phyloP scores from a whole-genome alignment of 2,888 invertebrate genomes.

The Stenurella melanura region DNA sequence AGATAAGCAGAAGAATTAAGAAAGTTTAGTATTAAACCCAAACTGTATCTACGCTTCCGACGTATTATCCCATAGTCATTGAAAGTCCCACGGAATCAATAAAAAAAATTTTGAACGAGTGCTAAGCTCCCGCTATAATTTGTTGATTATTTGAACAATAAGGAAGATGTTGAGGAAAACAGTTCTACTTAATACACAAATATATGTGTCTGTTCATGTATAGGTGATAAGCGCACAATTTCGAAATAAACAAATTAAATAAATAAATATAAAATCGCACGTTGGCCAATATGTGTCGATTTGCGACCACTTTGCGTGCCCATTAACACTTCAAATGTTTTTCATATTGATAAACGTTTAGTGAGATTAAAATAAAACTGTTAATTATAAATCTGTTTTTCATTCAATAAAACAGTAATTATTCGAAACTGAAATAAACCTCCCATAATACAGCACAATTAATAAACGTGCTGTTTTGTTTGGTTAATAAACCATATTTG shows the following conservation, averaged over 20 bases:
- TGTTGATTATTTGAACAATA: too few species aligned
- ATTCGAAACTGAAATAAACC: constrained; percentile 33
- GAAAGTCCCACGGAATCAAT: too few species aligned
- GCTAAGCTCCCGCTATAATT: too few species aligned
- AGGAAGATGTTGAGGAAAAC: too few species aligned
- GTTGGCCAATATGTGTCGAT: neutral
- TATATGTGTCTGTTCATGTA: too few species aligned
- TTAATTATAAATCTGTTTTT: constrained; percentile 29
- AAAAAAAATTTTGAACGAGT: too few species aligned
- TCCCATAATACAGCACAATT: constrained; percentile 39
- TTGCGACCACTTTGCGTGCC: neutral
- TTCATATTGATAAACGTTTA: constrained; percentile 21
- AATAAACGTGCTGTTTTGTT: constrained; percentile 45
- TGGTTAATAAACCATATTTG: constrained; percentile 49
- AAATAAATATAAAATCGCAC: neutral
- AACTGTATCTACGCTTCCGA: too few species aligned
- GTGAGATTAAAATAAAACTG: constrained; percentile 35
- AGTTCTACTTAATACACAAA: too few species aligned
- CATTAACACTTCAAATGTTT: neutral
- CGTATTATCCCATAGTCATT: too few species aligned
- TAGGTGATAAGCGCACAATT: too few species aligned
- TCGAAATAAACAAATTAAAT: neutral
- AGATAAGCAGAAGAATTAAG: too few species aligned
- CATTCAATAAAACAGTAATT: constrained; percentile 37
- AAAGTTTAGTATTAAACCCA: too few species aligned